Evolutionary conservation across 2,797 vertebrate species (phyloP), one percentile per base, ranked within the genome.

Genomic region (Pipistrellus nathusii): DNA sequence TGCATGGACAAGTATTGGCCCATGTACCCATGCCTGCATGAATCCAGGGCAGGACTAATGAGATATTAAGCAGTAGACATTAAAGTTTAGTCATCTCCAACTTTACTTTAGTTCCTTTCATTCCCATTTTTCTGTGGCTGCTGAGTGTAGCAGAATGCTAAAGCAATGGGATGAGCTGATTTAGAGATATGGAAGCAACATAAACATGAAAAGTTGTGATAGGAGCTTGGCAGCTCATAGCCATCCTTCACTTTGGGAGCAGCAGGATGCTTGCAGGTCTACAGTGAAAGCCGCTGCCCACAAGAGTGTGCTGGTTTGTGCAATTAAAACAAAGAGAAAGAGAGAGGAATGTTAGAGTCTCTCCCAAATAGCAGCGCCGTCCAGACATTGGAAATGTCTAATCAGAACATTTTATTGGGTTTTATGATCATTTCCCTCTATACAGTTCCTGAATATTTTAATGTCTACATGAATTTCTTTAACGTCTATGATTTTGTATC

Each of bases 51-150:
- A 53, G 55, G 30, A 41, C 92, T 96, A 93, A 96, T 94, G 48
- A 94, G 81, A 97, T 62, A 95, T 73, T 81, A 95, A 93, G 80
- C 25, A 81, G 25, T 30, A 85, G 62, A 91, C 0, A 0, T 91
- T 94, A 91, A 96, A 91, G 41, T 97, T 93, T 94, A 97, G 94
- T 85, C 80, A 80, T 78, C 51, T 82, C 57, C 64, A 92, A 88
- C 25, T 94, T 78, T 78, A 32, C 20, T 92, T 81, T 59, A 88
- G 14, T 84, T 82, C 15, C 15, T 90, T 94, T 57, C 35, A 38
- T 76, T 80, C 55, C 35, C 48, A 85, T 48, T 77, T 68, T 96
- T 88, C 69, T 59, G 55, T 75, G 68, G 62, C 73, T 82, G 38
- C 51, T 84, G 30, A 85, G 25, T 46, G 12, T 53, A 12, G 32